A percentile compares a stretch with the other conserved stretches of the same genome.
phyloP scores from a whole-genome alignment of 2,888 invertebrate genomes.

The Boloria selene region DNA sequence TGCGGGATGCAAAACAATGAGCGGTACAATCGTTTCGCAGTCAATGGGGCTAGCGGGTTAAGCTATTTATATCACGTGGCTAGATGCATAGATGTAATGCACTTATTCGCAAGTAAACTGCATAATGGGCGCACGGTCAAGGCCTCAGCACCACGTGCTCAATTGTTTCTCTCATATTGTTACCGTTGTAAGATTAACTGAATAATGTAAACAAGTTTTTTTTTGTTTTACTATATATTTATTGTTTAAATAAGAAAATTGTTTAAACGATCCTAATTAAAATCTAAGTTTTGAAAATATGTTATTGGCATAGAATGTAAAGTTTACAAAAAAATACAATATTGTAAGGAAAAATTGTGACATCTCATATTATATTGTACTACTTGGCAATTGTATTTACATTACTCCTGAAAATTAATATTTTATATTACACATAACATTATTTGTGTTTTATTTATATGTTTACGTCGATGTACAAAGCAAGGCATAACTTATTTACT shows the following conservation, averaged over 20 bases:
- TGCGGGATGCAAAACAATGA: constrained; percentile 33
- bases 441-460: not conserved
- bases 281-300: constrained; percentile 2
- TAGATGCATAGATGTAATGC: constrained; percentile 58
- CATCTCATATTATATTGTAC: not conserved
- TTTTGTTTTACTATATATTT: not conserved
- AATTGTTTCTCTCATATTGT: constrained; percentile 56
- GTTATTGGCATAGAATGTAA: constrained; percentile 1
- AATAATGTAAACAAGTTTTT: not conserved
- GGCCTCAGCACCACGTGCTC: constrained; percentile 72
- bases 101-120: constrained; percentile 76
- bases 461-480: not conserved
- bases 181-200: constrained; percentile 19
- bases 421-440: too few relatives aligned
- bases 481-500: constrained; percentile 8
- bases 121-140: constrained; percentile 80
- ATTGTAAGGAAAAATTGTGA: not conserved
- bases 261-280: constrained; percentile 11
- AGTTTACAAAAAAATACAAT: too few relatives aligned
- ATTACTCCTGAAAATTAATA: too few relatives aligned
- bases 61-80: constrained; percentile 41
- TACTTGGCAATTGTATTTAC: not conserved
- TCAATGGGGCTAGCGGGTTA: constrained; percentile 37
- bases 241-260: not conserved
- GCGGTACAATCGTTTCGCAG: constrained; percentile 31